Evolutionary conservation across 2,888 invertebrate genomes (phyloP).

Genomic region (Hirtodrosophila histrioides): DNA sequence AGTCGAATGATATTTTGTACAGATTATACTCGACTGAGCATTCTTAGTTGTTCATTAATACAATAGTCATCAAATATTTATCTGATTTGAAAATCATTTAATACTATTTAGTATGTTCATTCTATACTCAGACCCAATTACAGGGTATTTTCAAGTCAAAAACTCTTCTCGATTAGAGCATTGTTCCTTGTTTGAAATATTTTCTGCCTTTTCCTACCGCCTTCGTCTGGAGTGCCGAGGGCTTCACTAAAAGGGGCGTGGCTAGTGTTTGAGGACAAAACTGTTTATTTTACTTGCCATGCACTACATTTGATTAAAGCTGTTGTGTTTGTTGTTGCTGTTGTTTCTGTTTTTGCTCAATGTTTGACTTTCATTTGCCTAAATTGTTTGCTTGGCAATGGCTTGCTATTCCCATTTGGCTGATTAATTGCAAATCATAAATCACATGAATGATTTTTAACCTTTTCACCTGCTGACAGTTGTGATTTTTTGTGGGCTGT

Average conservation of each 20-base stretch:
- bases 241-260: neutral
- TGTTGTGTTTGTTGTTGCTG: constrained; percentile 10
- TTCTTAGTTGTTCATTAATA: too few relatives aligned
- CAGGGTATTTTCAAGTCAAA: too few relatives aligned
- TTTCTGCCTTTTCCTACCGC: too few relatives aligned
- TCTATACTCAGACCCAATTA: too few relatives aligned
- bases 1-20: too few relatives aligned
- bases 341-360: constrained; percentile 17
- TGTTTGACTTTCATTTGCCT: constrained; percentile 64
- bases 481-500: constrained; percentile 7
- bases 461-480: constrained; percentile 45
- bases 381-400: constrained; percentile 37
- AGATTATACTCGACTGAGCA: too few relatives aligned
- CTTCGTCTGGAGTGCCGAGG: neutral
- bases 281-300: constrained; percentile 11
- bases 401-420: constrained; percentile 57
- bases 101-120: too few relatives aligned
- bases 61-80: too few relatives aligned
- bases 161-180: too few relatives aligned
- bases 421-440: constrained; percentile 70
- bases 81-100: too few relatives aligned
- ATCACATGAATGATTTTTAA: constrained; percentile 40
- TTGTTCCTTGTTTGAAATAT: too few relatives aligned
- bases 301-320: constrained; percentile 16
- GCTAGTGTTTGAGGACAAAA: neutral